Evolutionary conservation across 2,888 invertebrate genomes (phyloP).

Genomic region (Dicyrtoma fusca): DNA sequence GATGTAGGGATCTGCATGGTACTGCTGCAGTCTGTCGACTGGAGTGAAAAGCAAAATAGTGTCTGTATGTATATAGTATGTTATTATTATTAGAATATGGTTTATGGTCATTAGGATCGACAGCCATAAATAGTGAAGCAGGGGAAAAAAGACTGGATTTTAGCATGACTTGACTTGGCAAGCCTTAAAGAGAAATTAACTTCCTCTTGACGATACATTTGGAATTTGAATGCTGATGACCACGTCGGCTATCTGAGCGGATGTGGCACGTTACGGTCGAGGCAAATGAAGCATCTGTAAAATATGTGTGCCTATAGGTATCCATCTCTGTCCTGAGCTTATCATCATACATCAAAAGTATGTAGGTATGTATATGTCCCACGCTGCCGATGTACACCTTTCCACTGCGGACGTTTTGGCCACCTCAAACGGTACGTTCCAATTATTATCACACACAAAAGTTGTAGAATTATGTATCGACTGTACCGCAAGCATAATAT

Average conservation of each 20-base stretch:
- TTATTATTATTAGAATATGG: neutral
- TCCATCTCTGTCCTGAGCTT: neutral
- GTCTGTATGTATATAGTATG: too few relatives aligned
- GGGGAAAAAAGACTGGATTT: constrained; percentile 7
- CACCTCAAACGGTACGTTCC: too few relatives aligned
- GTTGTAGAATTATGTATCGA: too few relatives aligned
- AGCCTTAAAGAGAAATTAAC: constrained; percentile 30
- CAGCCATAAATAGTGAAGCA: neutral
- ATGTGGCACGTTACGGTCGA: constrained; percentile 40
- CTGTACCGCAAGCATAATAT: too few relatives aligned
- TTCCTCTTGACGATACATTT: constrained; percentile 39
- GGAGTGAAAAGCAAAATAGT: too few relatives aligned
- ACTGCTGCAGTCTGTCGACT: too few relatives aligned
- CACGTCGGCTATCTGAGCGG: constrained; percentile 24
- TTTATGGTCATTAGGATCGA: constrained; percentile 25
- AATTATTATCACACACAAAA: too few relatives aligned
- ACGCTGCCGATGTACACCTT: too few relatives aligned
- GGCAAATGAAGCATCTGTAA: constrained; percentile 30
- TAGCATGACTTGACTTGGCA: constrained; percentile 31
- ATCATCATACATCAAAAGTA: too few relatives aligned
- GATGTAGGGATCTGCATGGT: too few relatives aligned
- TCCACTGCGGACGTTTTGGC: too few relatives aligned
- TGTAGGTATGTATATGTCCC: too few relatives aligned
- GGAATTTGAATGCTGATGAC: constrained; percentile 38
- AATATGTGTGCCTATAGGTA: constrained; percentile 18